Evolutionary conservation across 2,888 invertebrate genomes (phyloP), one percentile per base, ranked within the genome.

Genomic region (Hydroisotoma schaefferi): DNA sequence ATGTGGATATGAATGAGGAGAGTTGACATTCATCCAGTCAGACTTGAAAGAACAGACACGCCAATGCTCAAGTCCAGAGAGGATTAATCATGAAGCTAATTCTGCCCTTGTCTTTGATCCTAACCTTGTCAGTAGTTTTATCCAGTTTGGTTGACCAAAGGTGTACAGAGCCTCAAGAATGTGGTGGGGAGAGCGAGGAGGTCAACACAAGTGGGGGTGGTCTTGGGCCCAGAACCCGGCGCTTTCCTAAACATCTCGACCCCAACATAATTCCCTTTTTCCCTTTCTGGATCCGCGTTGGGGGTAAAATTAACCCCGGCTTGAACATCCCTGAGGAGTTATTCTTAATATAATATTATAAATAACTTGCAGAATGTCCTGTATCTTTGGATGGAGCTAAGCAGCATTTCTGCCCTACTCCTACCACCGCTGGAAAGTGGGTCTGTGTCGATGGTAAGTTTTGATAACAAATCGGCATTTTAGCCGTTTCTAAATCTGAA

Each of bases 371-470:
- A 70, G 70, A 69, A 54, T 70, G 70, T 29, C 67, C 67, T 6
- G 26, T 18, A n/a, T 55, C 65, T 1, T 15, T 54, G 2, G 66
- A 69, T 40, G 70, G 68, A 18, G 59, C 44, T 20, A 55, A 59
- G 20, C 55, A 63, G 52, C 66, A 63, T 55, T 71, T 59, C 52
- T 71, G 71, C 54, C 65, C 71, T 8, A 58, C 63, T 2, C 61
- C 66, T n/a, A 57, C 51, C 2, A 5, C 38, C 1, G n/a, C 29
- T 15, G 67, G 67, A 20, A 23, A 40, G 12, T 61, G 61, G 58
- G 56, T 60, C 10, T 71, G 71, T 44, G 56, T 71, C 18, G 68
- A 67, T 53, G 67, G 63, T 63, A 28, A 51, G 38, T 40, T 18
- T 18, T 33, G 6, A n/a, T n/a, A 6, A 23, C 44, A 6, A 12